These are phyloP conservation scores for Drosophila saltans DNA, from an alignment of 1,140 invertebrate genomes.

Conservation along the genomic window DNA sequence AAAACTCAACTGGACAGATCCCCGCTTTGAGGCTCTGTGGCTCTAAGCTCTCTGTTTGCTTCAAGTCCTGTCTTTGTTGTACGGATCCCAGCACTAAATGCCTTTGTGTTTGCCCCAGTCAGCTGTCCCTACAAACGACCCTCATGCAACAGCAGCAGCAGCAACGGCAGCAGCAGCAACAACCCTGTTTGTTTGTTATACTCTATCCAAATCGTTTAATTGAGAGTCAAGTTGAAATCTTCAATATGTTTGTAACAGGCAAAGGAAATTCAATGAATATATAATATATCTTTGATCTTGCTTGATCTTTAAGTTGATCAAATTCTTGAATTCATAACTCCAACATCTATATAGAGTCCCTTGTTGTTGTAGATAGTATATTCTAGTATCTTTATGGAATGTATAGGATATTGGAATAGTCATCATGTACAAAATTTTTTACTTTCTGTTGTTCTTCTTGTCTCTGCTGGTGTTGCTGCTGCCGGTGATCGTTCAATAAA, in stretches of 20 bases:
- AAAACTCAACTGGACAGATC: constrained; percentile 2
- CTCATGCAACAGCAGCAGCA: constrained; percentile 7
- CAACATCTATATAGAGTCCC: no score
- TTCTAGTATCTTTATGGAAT: no score
- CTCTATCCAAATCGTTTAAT: background rate
- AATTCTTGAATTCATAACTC: no score
- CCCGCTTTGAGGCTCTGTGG: background rate
- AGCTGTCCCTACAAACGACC: constrained; percentile 24
- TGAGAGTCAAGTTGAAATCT: background rate
- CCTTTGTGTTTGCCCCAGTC: background rate
- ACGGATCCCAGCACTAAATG: background rate
- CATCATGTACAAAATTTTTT: constrained; percentile 1
- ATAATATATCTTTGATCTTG: no score
- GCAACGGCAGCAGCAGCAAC: constrained; percentile 15
- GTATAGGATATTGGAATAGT: background rate
- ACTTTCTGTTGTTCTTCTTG: constrained; percentile 29
- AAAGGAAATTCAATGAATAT: no score
- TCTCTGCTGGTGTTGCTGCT: constrained; percentile 36
- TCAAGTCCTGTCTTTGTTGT: constrained; percentile 11
- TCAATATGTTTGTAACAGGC: background rate
- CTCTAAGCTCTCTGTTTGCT: background rate
- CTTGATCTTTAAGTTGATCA: no score
- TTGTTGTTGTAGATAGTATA: no score
- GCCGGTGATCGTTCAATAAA: constrained; percentile 58
- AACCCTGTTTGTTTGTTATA: constrained; percentile 43